Conservation (phyloP, 1,140 invertebrate genomes). For the Drosophila sp. region DNA sequence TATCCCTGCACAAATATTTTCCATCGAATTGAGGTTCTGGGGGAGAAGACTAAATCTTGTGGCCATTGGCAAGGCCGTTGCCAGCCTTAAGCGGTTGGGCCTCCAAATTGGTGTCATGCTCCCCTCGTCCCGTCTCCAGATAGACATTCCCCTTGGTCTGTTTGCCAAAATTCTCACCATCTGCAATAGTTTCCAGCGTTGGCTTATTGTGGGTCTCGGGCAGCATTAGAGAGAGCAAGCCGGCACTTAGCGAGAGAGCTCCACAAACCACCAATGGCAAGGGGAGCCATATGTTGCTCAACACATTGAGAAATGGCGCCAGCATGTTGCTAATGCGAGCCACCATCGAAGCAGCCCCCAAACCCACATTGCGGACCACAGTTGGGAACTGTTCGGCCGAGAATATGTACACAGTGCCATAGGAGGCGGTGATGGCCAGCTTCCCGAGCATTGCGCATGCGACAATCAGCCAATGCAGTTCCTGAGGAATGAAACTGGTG, state of each 20-base stretch:
- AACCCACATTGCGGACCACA: conserved; percentile 90
- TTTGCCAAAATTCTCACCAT: conserved; percentile 88
- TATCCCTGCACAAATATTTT: conserved; percentile 28
- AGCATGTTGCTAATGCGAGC: conserved; percentile 91
- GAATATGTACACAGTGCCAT: conserved; percentile 91
- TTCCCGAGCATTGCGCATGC: conserved; percentile 91
- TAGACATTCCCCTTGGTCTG: conserved; percentile 44
- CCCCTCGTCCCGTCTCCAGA: conserved; percentile 60
- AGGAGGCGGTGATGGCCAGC: conserved; percentile 91
- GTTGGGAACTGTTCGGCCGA: conserved; percentile 94
- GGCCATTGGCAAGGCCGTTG: conserved; percentile 37
- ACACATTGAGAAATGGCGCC: conserved; percentile 88
- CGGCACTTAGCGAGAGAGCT: conserved; percentile 86
- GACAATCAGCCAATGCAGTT: conserved; percentile 86
- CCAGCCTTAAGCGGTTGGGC: conserved; percentile 55
- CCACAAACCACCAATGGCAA: conserved; percentile 90
- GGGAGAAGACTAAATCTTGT: conserved; percentile 38
- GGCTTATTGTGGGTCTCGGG: conserved; percentile 91
- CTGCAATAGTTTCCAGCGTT: conserved; percentile 89
- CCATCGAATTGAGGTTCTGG: background rate
- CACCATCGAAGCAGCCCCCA: conserved; percentile 90
- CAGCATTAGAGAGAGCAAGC: conserved; percentile 87
- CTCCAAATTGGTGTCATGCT: conserved; percentile 31
- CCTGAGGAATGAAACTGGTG: conserved; percentile 85
- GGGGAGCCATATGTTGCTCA: conserved; percentile 87